A percentile compares a stretch with the other conserved stretches of the same genome.
Evolutionary conservation across 2,113 vertebrate genomes (phyloP).

Genomic region (Megaceryle maxima): DNA sequence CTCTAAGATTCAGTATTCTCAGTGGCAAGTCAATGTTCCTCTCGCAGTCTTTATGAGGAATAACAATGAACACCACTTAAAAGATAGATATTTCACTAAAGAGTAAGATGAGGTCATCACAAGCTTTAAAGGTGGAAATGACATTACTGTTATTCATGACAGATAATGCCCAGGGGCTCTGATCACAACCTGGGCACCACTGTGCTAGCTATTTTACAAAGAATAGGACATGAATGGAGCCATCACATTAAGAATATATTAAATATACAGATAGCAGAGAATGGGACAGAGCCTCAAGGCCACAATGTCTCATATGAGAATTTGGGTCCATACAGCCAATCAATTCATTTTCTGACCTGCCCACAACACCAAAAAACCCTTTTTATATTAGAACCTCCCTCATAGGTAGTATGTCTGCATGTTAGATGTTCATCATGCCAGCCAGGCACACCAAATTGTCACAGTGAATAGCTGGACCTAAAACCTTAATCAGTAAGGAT

Average conservation of each 20-base stretch:
- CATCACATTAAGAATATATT: neutral
- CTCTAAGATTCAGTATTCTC: neutral
- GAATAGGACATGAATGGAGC: neutral
- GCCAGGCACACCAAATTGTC: neutral
- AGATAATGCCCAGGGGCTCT: neutral
- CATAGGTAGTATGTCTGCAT: neutral
- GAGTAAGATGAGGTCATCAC: neutral
- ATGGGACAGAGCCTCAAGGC: neutral
- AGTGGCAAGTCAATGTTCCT: neutral
- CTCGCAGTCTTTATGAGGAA: neutral
- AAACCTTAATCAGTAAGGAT: neutral
- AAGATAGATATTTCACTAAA: neutral
- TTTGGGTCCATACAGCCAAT: neutral
- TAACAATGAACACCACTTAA: neutral
- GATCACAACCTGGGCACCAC: neutral
- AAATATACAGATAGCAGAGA: neutral
- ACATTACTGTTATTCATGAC: neutral
- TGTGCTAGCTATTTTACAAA: neutral
- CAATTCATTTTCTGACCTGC: neutral
- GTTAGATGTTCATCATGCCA: neutral
- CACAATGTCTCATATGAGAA: neutral
- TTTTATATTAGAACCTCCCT: neutral
- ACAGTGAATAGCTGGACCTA: neutral
- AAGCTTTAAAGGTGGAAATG: neutral
- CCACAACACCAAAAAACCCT: neutral